Conservation (phyloP, 2,888 invertebrate species). For the Phlogophora meticulosa region DNA sequence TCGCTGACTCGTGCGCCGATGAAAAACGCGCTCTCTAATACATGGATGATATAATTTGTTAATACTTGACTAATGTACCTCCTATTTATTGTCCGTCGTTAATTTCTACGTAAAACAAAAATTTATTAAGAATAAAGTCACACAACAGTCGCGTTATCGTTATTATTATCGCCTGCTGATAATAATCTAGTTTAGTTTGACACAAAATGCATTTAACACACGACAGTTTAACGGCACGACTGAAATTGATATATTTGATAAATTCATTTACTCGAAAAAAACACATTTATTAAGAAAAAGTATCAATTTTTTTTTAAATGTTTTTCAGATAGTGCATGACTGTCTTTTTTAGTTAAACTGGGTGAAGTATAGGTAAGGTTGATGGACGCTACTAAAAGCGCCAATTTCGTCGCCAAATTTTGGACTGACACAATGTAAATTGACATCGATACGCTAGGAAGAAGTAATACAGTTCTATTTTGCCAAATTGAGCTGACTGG, state of each 20-base stretch:
- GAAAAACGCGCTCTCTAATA: slow-evolving; percentile 73
- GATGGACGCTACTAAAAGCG: too few relatives aligned
- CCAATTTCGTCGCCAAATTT: too few relatives aligned
- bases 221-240: slow-evolving; percentile 4
- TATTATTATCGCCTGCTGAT: slow-evolving; percentile 22
- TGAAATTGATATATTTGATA: slow-evolving; percentile 11
- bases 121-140: neutral
- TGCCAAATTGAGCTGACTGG: too few relatives aligned
- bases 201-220: slow-evolving; percentile 8
- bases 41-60: slow-evolving; percentile 68
- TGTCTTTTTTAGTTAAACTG: neutral
- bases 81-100: slow-evolving; percentile 22
- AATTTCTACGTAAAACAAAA: slow-evolving; percentile 2
- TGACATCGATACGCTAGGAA: too few relatives aligned
- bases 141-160: slow-evolving; percentile 8
- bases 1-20: slow-evolving; percentile 72
- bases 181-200: slow-evolving; percentile 37
- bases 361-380: too few relatives aligned
- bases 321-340: neutral
- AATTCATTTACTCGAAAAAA: neutral
- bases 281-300: neutral
- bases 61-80: slow-evolving; percentile 54
- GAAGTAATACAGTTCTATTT: too few relatives aligned
- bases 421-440: too few relatives aligned
- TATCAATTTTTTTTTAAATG: too few relatives aligned